phyloP scores from a whole-genome alignment of 2,113 vertebrate species.

The Collichthys lucidus region DNA sequence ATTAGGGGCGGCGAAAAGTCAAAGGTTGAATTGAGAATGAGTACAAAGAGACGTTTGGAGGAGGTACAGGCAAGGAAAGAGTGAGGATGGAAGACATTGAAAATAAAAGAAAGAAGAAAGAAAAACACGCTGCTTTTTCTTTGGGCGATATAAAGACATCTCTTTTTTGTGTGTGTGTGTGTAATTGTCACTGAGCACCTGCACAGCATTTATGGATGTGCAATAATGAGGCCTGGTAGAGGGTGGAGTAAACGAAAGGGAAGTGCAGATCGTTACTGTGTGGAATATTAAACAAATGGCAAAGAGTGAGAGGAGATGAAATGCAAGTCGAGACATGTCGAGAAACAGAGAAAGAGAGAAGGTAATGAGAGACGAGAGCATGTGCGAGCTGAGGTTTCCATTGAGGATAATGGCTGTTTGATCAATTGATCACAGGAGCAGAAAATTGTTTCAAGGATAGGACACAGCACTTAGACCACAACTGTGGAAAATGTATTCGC shows the following conservation, averaged over 20 bases:
- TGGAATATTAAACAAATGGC: not conserved
- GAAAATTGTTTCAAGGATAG: slow-evolving; percentile 11
- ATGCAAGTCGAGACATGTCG: not conserved
- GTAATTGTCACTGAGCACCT: not conserved
- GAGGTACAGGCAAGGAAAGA: not conserved
- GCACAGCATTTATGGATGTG: not conserved
- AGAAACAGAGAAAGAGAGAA: not conserved
- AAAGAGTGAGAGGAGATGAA: not conserved
- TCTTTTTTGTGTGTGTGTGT: not conserved
- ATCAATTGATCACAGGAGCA: slow-evolving; percentile 17
- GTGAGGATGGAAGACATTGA: not conserved
- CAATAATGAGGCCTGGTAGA: not conserved
- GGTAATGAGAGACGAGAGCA: not conserved
- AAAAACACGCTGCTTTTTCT: not conserved
- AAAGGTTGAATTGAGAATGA: slow-evolving; percentile 15
- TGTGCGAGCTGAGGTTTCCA: not conserved
- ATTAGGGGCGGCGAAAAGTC: not conserved
- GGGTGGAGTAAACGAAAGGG: not conserved
- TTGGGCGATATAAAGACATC: not conserved
- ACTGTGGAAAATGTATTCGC: not conserved
- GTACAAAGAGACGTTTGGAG: not conserved
- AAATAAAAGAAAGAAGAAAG: not conserved
- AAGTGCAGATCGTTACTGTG: not conserved
- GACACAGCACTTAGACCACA: not conserved
- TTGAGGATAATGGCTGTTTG: not conserved